Conservation (phyloP, 2,888 invertebrate genomes). For the Xestobium rufovillosum region DNA sequence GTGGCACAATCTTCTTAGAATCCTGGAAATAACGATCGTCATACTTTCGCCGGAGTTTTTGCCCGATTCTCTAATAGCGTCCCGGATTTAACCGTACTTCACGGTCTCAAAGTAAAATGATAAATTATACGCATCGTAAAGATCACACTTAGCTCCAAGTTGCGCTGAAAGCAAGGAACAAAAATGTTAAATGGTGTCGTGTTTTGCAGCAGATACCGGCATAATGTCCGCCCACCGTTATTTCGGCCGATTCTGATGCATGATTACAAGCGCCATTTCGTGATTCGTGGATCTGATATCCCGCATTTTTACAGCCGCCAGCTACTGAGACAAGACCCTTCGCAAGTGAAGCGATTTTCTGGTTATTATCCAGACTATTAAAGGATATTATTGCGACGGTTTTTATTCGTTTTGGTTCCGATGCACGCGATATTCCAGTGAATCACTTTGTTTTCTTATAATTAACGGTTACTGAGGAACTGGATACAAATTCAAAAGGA, state of each 20-base stretch:
- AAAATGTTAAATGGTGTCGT: conserved; percentile 15
- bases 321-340: conserved; percentile 23
- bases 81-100: too few species aligned
- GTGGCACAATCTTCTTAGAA: too few species aligned
- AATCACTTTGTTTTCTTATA: too few species aligned
- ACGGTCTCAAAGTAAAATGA: too few species aligned
- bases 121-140: too few species aligned
- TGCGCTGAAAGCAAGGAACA: conserved; percentile 1
- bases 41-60: too few species aligned
- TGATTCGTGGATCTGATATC: conserved; percentile 31
- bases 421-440: not conserved
- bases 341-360: conserved; percentile 25
- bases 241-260: conserved; percentile 24
- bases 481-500: too few species aligned
- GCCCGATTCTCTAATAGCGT: too few species aligned
- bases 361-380: conserved; percentile 15
- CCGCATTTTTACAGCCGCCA: conserved; percentile 24
- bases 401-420: not conserved
- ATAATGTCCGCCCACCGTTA: conserved; percentile 20
- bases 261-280: conserved; percentile 29
- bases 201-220: conserved; percentile 23
- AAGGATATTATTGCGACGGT: not conserved
- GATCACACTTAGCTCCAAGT: too few species aligned
- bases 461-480: too few species aligned
- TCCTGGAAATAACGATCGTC: too few species aligned